These are phyloP conservation scores for Zaprionus vittiger DNA, from an alignment of 1,140 invertebrate species.

Conservation along the genomic window DNA sequence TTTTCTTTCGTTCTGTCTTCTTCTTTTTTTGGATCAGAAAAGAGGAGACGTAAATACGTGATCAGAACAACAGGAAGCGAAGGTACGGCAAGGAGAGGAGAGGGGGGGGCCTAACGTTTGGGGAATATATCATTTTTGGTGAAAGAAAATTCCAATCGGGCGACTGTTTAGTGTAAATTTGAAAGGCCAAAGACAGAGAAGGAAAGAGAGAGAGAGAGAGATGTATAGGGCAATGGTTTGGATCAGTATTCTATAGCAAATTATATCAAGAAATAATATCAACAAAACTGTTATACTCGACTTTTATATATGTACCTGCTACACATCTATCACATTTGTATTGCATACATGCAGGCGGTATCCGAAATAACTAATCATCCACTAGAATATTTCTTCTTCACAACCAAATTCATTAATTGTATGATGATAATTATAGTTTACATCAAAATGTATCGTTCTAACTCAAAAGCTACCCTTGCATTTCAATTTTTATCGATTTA, in stretches of 20 bases:
- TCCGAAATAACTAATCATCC: too few relatives aligned
- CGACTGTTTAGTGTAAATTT: not conserved
- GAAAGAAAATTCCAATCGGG: not conserved
- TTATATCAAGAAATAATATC: too few relatives aligned
- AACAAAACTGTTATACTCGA: too few relatives aligned
- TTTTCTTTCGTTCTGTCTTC: conserved; percentile 7
- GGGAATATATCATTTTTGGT: conserved; percentile 7
- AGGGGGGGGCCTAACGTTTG: not conserved
- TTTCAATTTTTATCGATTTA: too few relatives aligned
- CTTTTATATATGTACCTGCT: too few relatives aligned
- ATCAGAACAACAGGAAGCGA: conserved; percentile 21
- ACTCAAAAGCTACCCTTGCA: too few relatives aligned
- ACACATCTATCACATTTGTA: too few relatives aligned
- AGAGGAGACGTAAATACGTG: conserved; percentile 24
- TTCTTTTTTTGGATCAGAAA: conserved; percentile 2
- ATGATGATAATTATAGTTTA: too few relatives aligned
- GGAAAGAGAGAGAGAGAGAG: not conserved
- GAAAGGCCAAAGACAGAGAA: not conserved
- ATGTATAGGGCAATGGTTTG: not conserved
- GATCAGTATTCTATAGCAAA: not conserved
- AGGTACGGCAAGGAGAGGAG: conserved; percentile 1
- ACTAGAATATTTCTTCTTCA: too few relatives aligned
- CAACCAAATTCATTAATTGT: too few relatives aligned
- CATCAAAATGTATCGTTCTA: too few relatives aligned
- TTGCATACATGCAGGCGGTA: too few relatives aligned